Conservation (phyloP, 2,888 invertebrate genomes). For the Hirtodrosophila duncani region DNA sequence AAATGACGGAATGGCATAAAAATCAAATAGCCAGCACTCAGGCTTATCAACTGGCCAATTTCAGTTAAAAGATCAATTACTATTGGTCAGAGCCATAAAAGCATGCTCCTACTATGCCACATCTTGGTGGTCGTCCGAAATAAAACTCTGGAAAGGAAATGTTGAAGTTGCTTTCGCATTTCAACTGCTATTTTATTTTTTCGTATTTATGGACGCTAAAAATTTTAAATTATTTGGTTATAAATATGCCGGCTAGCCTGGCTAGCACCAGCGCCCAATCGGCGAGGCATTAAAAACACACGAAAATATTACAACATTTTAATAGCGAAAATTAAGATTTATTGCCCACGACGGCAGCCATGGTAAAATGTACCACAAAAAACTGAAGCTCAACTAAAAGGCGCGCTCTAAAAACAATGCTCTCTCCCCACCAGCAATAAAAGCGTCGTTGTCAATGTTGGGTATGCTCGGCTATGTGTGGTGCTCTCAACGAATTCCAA, state of each 20-base stretch:
- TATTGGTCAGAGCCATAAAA: constrained; percentile 36
- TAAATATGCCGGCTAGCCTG: constrained; percentile 25
- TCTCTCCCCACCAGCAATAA: constrained; percentile 15
- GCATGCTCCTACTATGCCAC: constrained; percentile 49
- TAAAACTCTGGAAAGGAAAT: constrained; percentile 25
- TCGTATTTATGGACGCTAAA: constrained; percentile 48
- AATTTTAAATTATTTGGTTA: constrained; percentile 37
- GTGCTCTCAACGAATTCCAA: no score
- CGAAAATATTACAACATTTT: constrained; percentile 69
- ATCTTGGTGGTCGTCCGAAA: constrained; percentile 38
- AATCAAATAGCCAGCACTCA: constrained; percentile 23
- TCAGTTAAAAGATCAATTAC: constrained; percentile 49
- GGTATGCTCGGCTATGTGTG: no score
- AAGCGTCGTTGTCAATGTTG: constrained; percentile 1
- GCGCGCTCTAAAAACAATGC: constrained; percentile 19
- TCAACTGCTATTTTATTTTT: constrained; percentile 49
- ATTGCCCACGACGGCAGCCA: constrained; percentile 50
- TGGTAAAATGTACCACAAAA: constrained; percentile 42
- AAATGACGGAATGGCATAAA: constrained; percentile 17
- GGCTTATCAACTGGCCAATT: constrained; percentile 33
- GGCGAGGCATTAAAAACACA: constrained; percentile 40
- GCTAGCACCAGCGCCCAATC: constrained; percentile 42
- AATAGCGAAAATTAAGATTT: constrained; percentile 69
- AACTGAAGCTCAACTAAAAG: constrained; percentile 48
- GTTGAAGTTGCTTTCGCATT: constrained; percentile 42